A percentile compares a stretch with the other conserved stretches of the same genome.
These are phyloP conservation scores for Xyrauchen texanus DNA, from an alignment of 2,113 vertebrate species.

Conservation along the genomic window DNA sequence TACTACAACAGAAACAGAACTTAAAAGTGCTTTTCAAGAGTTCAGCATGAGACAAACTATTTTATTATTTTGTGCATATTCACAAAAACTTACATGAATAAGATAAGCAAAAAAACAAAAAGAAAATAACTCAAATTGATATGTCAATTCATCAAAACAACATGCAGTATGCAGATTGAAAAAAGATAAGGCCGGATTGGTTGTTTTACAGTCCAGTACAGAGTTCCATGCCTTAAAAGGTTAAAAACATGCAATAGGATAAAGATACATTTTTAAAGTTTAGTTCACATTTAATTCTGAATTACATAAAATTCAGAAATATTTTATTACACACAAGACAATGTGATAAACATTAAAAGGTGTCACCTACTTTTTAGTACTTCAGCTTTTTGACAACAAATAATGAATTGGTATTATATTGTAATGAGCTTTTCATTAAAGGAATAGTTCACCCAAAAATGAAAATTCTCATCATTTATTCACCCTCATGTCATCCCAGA, in stretches of 20 bases:
- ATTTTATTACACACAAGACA: neutral
- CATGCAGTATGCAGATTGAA: slow-evolving; percentile 10
- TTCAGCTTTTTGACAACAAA: slow-evolving; percentile 3
- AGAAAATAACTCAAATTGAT: neutral
- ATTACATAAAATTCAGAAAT: neutral
- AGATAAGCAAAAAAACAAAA: slow-evolving; percentile 16
- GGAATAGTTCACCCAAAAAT: no score
- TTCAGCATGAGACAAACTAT: neutral
- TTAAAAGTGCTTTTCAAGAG: neutral
- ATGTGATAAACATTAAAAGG: neutral
- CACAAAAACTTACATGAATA: slow-evolving; percentile 3
- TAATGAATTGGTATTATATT: slow-evolving; percentile 15
- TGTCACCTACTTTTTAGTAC: neutral
- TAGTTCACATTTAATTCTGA: neutral
- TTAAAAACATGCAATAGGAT: slow-evolving; percentile 26
- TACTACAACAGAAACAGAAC: neutral
- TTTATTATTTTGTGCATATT: neutral
- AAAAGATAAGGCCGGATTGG: neutral
- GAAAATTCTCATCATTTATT: neutral
- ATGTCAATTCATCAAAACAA: neutral
- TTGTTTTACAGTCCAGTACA: slow-evolving; percentile 12
- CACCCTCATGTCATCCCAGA: no score
- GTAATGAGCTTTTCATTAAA: neutral
- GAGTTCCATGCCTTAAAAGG: slow-evolving; percentile 9
- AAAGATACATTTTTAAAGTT: neutral